Base-by-base conservation (phyloP, 2,888 invertebrate species). In the Agrotis ipsilon region DNA sequence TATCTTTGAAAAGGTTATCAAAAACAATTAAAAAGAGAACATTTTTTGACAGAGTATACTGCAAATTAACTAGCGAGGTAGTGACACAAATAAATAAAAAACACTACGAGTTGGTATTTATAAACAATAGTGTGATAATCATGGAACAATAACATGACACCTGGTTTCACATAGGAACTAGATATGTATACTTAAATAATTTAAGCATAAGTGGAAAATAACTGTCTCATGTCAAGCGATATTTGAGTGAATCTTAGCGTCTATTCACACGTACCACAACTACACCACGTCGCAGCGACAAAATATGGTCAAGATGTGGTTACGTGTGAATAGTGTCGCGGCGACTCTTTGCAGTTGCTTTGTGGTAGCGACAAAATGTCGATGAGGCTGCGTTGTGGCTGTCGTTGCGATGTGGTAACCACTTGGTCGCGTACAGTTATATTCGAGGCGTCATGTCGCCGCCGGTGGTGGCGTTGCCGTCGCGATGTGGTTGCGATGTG, bases 71-170 rank as follows among this genome's bases (percentile, higher is more conserved):
- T 72, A 57, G 21, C 66, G 48, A 65, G 67, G 67, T 74, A 54
- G 19, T 67, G 55, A 18, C 32, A 58, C 54, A 61, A 45, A 64
- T 75, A 49, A 21, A 39, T n/a, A 16, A n/a, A 80, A 75, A 60
- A 52, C 55, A 61, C 55, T 43, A 11, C 60, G 43, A 16, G 14
- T 32, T 49, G 5, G 0, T 43, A 74, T 54, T 60, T 68, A 49
- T 57, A 63, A 46, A 72, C 43, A 58, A 49, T 39, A 6, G 74
- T 82, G 79, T 88, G 88, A 88, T 81, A 43, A 69, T 87, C 89
- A 89, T 84, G 84, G 58, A 39, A 63, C 39, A n/a, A 24, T 67
- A 14, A 68, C 87, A 84, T 88, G 88, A 9, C 72, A 14, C 55
- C 32, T 32, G 55, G 75, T 74, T 77, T 75, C 59, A 63, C 67